Evolutionary conservation across 2,888 invertebrate genomes (phyloP).

Genomic region (Osedax fenrisi): DNA sequence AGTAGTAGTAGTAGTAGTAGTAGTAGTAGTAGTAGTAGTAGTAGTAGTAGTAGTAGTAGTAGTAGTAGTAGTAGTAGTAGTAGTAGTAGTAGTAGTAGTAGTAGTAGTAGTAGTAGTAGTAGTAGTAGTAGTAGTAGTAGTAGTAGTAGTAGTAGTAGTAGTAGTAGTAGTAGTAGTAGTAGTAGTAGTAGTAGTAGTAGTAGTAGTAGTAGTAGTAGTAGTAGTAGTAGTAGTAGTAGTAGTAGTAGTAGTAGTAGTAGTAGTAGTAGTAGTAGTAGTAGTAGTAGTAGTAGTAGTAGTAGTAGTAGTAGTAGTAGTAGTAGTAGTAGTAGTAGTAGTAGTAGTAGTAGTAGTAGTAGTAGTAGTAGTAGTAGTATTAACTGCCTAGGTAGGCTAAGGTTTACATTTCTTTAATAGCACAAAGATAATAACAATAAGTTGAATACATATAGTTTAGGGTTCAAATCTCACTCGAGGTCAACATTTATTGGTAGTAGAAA

Average conservation of each 20-base stretch:
- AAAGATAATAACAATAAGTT: too few species aligned
- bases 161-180: slow-evolving; percentile 25
- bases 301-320: slow-evolving; percentile 19
- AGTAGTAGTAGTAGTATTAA: slow-evolving; percentile 15
- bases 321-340: slow-evolving; percentile 21
- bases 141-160: slow-evolving; percentile 25
- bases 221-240: slow-evolving; percentile 8
- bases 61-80: slow-evolving; percentile 24
- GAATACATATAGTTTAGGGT: too few species aligned
- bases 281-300: slow-evolving; percentile 20
- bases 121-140: slow-evolving; percentile 23
- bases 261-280: slow-evolving; percentile 20
- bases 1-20: slow-evolving; percentile 21
- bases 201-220: neutral
- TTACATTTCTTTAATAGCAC: too few species aligned
- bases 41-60: slow-evolving; percentile 21
- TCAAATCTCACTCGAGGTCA: too few species aligned
- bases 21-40: slow-evolving; percentile 18
- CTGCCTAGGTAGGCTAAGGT: slow-evolving; percentile 3
- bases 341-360: slow-evolving; percentile 19
- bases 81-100: slow-evolving; percentile 22
- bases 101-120: slow-evolving; percentile 25
- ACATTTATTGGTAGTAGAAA: too few species aligned
- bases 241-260: slow-evolving; percentile 25
- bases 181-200: slow-evolving; percentile 25